phyloP scores from a whole-genome alignment of 2,113 vertebrate genomes.

The Thunnus thynnus region DNA sequence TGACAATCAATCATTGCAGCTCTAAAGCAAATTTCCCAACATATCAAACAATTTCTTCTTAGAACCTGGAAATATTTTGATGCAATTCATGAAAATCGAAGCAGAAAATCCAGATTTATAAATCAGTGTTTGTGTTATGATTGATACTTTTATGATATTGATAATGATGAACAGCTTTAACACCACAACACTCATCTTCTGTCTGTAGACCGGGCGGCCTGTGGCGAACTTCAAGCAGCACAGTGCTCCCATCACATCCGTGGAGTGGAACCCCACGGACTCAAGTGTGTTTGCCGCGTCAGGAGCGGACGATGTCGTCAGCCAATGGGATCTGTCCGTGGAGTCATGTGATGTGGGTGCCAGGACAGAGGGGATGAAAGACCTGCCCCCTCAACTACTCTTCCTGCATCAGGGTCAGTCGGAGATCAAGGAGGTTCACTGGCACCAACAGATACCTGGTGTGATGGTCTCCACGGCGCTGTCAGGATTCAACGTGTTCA shows the following conservation, averaged over 20 bases:
- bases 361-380: slow-evolving; percentile 77
- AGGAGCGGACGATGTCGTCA: slow-evolving; percentile 90
- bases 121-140: background rate
- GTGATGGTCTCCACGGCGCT: slow-evolving; percentile 89
- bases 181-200: background rate
- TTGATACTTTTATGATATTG: background rate
- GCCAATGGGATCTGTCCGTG: slow-evolving; percentile 93
- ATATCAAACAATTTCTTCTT: too few relatives aligned
- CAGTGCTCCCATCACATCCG: slow-evolving; percentile 90
- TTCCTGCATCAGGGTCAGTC: slow-evolving; percentile 94
- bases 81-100: background rate
- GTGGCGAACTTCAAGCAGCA: slow-evolving; percentile 95
- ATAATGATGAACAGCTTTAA: background rate
- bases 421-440: slow-evolving; percentile 93
- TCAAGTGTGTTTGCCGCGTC: slow-evolving; percentile 91
- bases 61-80: background rate
- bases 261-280: slow-evolving; percentile 92
- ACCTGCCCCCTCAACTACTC: slow-evolving; percentile 91
- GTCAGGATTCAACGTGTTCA: slow-evolving; percentile 92
- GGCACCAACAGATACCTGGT: slow-evolving; percentile 91
- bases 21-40: too few relatives aligned
- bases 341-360: slow-evolving; percentile 87
- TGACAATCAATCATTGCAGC: too few relatives aligned
- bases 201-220: slow-evolving; percentile 83
- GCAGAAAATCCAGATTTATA: background rate